Conservation (phyloP, 2,888 invertebrate genomes). For the Abrostola triplasia region DNA sequence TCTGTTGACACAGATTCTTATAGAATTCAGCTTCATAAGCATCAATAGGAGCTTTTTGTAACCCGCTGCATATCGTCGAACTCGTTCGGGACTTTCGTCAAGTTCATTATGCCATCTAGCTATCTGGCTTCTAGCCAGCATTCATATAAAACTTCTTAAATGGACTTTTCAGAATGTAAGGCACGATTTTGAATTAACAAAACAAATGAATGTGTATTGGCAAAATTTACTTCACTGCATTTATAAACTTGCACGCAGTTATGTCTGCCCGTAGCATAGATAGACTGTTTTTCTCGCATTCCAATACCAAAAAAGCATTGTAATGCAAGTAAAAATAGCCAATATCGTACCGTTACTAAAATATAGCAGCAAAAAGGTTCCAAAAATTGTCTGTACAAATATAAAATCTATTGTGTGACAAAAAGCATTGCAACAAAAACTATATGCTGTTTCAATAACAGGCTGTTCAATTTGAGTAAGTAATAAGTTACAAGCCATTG, state of each 20-base stretch:
- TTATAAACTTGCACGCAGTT: not conserved
- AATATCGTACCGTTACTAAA: constrained; percentile 35
- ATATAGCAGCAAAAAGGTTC: constrained; percentile 22
- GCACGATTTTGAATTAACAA: not conserved
- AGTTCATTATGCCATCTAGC: no score
- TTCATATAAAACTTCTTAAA: not conserved
- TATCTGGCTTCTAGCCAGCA: no score
- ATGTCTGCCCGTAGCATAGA: constrained; percentile 6
- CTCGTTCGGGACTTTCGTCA: no score
- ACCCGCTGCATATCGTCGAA: not conserved
- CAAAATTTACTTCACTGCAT: constrained; percentile 6
- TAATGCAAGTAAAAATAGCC: constrained; percentile 17
- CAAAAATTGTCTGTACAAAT: constrained; percentile 35
- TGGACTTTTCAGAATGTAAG: no score
- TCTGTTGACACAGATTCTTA: no score
- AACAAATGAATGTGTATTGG: not conserved
- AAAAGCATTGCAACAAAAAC: constrained; percentile 34
- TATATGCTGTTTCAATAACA: constrained; percentile 8
- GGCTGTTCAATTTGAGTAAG: constrained; percentile 32
- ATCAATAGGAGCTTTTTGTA: no score
- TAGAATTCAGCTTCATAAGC: no score
- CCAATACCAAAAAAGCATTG: constrained; percentile 26
- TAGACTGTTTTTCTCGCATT: constrained; percentile 25
- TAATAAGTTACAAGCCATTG: constrained; percentile 14
- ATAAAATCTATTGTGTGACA: constrained; percentile 32